Conservation (phyloP, 2,888 invertebrate species). For the Nasonovia ribisnigri region DNA sequence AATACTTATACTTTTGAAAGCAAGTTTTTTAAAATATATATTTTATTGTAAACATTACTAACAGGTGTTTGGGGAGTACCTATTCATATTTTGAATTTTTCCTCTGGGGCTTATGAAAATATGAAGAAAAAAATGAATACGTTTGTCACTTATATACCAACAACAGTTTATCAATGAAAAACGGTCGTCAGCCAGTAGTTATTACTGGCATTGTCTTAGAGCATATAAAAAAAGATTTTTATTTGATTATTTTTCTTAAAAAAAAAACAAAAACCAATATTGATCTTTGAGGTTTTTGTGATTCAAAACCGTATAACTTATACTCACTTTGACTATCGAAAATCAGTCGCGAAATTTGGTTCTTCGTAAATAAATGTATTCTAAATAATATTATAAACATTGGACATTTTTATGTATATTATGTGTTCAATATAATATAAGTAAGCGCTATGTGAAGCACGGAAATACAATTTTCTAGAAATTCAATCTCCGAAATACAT, state of each 20-base stretch:
- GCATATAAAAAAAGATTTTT: not conserved
- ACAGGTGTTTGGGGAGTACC: not conserved
- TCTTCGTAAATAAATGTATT: not conserved
- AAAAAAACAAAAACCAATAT: not conserved
- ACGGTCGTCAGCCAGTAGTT: not conserved
- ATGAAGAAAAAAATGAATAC: not conserved
- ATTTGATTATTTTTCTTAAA: not conserved
- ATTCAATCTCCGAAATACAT: not conserved
- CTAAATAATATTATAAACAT: not conserved
- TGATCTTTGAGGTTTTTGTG: not conserved
- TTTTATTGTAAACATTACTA: not conserved
- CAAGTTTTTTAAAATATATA: constrained; percentile 20
- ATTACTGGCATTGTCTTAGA: not conserved
- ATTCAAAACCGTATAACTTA: too few relatives aligned
- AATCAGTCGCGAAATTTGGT: not conserved
- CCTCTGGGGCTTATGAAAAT: not conserved
- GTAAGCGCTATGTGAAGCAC: not conserved
- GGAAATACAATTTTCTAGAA: not conserved
- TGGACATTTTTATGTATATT: not conserved
- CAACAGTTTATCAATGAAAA: not conserved
- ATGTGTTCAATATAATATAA: not conserved
- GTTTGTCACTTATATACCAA: not conserved
- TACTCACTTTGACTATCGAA: not conserved
- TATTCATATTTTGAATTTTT: not conserved
- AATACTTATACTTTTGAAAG: not conserved